Evolutionary conservation across 2,888 invertebrate species (phyloP).

Genomic region (Strigamia transsilvanica): DNA sequence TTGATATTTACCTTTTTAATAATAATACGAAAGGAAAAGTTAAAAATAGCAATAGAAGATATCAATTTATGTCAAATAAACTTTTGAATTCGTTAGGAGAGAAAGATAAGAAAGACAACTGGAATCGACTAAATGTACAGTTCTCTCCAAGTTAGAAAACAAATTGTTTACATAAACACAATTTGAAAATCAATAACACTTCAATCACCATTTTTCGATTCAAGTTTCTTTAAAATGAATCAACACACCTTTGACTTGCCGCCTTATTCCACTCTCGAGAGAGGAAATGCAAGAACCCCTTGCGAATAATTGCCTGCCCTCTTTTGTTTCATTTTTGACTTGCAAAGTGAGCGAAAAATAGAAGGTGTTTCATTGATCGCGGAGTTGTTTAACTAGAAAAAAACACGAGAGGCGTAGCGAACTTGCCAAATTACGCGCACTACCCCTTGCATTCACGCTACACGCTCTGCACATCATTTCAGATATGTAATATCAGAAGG

Average conservation of each 20-base stretch:
- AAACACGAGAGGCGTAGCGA: slow-evolving; percentile 18
- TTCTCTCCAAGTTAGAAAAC: neutral
- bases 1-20: neutral
- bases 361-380: slow-evolving; percentile 31
- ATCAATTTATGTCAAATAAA: slow-evolving; percentile 1
- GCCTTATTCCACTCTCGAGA: slow-evolving; percentile 2
- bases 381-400: slow-evolving; percentile 20
- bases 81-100: no score
- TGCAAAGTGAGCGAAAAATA: slow-evolving; percentile 27
- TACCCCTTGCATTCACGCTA: slow-evolving; percentile 14
- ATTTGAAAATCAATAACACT: slow-evolving; percentile 23
- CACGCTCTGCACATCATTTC: neutral
- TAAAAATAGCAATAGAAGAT: neutral
- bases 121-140: neutral
- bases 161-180: slow-evolving; percentile 1
- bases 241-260: slow-evolving; percentile 29
- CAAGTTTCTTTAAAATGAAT: neutral
- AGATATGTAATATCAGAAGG: neutral
- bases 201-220: slow-evolving; percentile 31
- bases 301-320: slow-evolving; percentile 23
- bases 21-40: neutral
- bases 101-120: no score
- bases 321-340: slow-evolving; percentile 38
- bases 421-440: slow-evolving; percentile 24
- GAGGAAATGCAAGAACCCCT: slow-evolving; percentile 11